These are phyloP conservation scores for Halocaridina rubra DNA, from an alignment of 2,888 invertebrate species.

Conservation along the genomic window DNA sequence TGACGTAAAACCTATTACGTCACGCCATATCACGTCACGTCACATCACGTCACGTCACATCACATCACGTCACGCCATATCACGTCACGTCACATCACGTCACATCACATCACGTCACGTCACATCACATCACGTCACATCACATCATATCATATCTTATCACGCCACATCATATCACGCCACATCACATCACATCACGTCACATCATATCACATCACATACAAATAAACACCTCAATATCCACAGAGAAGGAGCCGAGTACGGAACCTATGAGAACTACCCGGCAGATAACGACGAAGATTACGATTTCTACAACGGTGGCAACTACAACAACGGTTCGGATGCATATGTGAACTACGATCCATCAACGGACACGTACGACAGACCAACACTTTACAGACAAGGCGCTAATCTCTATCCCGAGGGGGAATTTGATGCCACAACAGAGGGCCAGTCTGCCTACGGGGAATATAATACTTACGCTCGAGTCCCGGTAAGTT, in stretches of 20 bases:
- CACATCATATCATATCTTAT: no score
- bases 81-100: no score
- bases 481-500: constrained; percentile 27
- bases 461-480: constrained; percentile 36
- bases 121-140: no score
- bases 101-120: no score
- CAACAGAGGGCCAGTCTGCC: constrained; percentile 34
- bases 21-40: no score
- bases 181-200: no score
- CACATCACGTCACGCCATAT: no score
- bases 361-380: background rate
- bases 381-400: background rate
- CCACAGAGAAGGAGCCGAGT: background rate
- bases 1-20: no score
- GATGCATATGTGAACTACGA: background rate
- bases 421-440: background rate
- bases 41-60: no score
- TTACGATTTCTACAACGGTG: background rate
- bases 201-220: background rate
- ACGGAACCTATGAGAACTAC: background rate
- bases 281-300: background rate
- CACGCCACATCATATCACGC: no score
- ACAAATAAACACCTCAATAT: background rate
- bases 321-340: background rate
- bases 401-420: constrained; percentile 12